Evolutionary conservation across 2,113 vertebrate genomes (phyloP).

Genomic region (Agelaius tricolor): DNA sequence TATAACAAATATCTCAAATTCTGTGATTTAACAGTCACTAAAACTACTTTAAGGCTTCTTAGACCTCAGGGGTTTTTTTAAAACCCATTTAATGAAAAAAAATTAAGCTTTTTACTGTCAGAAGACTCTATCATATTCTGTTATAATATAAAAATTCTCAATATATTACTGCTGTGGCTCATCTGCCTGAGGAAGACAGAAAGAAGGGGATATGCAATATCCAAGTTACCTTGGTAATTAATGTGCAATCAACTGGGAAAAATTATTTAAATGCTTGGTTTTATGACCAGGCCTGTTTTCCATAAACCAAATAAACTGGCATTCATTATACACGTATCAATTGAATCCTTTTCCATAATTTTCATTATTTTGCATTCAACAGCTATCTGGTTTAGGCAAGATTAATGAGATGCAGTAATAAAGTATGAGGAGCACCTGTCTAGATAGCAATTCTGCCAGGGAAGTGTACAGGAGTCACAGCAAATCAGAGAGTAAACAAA

Average conservation of each 20-base stretch:
- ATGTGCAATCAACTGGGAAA: not conserved
- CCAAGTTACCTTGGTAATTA: constrained; percentile 1
- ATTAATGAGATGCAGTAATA: constrained; percentile 5
- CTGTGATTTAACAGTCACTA: not conserved
- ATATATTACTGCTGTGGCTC: not conserved
- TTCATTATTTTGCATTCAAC: not conserved
- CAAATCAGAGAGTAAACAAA: not conserved
- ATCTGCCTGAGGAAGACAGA: not conserved
- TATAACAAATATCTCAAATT: not conserved
- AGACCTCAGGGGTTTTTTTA: not conserved
- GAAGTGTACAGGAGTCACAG: not conserved
- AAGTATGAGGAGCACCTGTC: not conserved
- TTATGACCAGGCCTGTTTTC: not conserved
- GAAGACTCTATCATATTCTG: not conserved
- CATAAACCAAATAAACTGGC: not conserved
- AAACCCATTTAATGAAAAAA: not conserved
- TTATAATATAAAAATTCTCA: not conserved
- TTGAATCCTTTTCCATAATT: not conserved
- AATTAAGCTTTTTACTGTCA: not conserved
- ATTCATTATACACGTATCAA: not conserved
- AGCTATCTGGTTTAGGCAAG: not conserved
- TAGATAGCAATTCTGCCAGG: not conserved
- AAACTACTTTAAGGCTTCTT: not conserved
- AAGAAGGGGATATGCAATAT: not conserved
- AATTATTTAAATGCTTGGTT: not conserved